A percentile compares a stretch with the other conserved stretches of the same genome.
Evolutionary conservation across 2,797 vertebrate genomes (phyloP).

Genomic region (Chaenodraco wilsoni): DNA sequence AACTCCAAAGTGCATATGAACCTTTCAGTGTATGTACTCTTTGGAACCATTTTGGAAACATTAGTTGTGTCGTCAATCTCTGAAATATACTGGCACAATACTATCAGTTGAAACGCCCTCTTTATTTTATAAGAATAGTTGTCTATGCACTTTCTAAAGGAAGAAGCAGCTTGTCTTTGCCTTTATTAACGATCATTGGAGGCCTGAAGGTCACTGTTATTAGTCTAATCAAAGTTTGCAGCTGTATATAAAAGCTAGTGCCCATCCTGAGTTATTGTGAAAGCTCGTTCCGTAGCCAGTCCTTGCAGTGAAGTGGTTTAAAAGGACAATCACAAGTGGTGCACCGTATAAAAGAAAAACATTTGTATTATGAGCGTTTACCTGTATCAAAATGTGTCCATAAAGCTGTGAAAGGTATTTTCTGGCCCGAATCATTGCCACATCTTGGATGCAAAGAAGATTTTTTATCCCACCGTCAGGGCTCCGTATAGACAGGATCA

Average conservation of each 20-base stretch:
- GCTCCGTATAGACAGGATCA: constrained; percentile 47
- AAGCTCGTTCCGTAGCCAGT: neutral
- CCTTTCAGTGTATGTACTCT: neutral
- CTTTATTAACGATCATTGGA: neutral
- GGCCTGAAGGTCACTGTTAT: constrained; percentile 1
- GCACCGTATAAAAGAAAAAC: neutral
- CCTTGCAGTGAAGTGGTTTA: neutral
- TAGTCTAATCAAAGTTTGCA: constrained; percentile 16
- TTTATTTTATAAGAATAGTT: neutral
- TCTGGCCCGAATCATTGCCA: constrained; percentile 32
- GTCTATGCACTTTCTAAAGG: neutral
- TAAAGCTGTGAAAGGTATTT: constrained; percentile 30
- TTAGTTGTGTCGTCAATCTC: neutral
- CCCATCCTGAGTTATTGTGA: neutral
- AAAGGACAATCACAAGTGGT: neutral
- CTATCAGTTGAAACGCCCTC: neutral
- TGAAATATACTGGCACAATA: neutral
- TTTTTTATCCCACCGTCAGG: constrained; percentile 50
- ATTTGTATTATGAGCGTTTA: constrained; percentile 23
- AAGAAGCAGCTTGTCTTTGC: constrained; percentile 5
- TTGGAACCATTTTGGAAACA: neutral
- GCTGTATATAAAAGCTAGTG: neutral
- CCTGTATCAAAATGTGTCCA: constrained; percentile 45
- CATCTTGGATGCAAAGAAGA: constrained; percentile 42
- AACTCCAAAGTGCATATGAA: neutral